phyloP scores from a whole-genome alignment of 1,140 invertebrate species.

The Carposina sasakii region DNA sequence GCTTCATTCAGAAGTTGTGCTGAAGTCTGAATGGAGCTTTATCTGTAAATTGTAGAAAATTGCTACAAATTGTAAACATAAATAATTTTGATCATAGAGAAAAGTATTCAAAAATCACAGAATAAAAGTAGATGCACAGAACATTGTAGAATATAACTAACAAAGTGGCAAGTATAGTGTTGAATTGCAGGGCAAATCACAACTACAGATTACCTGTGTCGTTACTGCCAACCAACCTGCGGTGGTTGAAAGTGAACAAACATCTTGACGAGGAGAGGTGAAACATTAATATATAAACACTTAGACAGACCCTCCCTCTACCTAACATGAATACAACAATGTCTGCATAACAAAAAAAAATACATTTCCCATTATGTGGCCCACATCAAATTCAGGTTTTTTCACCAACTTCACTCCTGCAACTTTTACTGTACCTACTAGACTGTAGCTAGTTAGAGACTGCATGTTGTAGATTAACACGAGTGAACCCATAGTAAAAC shows the following conservation, averaged over 20 bases:
- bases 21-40: too few species aligned
- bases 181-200: conserved; percentile 58
- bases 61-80: too few species aligned
- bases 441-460: too few species aligned
- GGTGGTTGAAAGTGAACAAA: conserved; percentile 55
- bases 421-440: background rate
- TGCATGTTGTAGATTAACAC: too few species aligned
- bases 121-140: too few species aligned
- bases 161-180: conserved; percentile 29
- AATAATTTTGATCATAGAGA: too few species aligned
- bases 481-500: too few species aligned
- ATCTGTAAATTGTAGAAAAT: too few species aligned
- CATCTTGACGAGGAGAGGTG: conserved; percentile 49
- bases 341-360: background rate
- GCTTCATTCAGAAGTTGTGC: too few species aligned
- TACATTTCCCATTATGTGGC: conserved; percentile 17
- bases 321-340: too few species aligned
- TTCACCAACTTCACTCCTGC: background rate
- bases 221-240: conserved; percentile 56
- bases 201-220: conserved; percentile 59
- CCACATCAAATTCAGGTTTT: background rate
- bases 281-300: conserved; percentile 31
- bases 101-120: too few species aligned
- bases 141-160: conserved; percentile 18
- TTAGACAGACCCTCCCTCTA: too few species aligned